A percentile compares a stretch with the other conserved stretches of the same genome.
These are phyloP conservation scores for Dendrocincla fuliginosa DNA, from an alignment of 2,797 vertebrate genomes.

Conservation along the genomic window DNA sequence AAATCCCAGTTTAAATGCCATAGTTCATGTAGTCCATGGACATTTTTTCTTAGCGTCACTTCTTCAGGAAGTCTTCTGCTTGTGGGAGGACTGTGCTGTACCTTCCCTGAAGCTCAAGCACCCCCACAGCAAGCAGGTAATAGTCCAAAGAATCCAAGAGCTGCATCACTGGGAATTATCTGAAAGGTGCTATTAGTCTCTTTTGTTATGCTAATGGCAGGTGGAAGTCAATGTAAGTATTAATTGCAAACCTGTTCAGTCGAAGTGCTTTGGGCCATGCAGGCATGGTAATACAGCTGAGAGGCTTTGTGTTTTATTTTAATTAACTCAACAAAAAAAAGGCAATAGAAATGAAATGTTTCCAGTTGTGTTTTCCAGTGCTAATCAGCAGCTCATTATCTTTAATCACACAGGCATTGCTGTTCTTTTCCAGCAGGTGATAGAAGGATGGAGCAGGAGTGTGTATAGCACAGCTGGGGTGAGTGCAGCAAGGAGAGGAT, in stretches of 20 bases:
- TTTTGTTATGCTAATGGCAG: conserved; percentile 35
- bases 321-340: conserved; percentile 55
- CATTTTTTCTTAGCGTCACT: neutral
- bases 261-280: neutral
- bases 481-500: neutral
- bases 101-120: neutral
- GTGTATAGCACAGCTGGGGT: neutral
- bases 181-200: conserved; percentile 25
- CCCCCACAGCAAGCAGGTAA: neutral
- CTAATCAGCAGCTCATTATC: conserved; percentile 66
- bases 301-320: conserved; percentile 26
- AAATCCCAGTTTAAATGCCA: neutral
- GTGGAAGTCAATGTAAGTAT: conserved; percentile 29
- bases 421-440: neutral
- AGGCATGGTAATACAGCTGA: neutral
- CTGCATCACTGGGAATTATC: neutral
- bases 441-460: neutral
- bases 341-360: conserved; percentile 61
- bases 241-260: conserved; percentile 43
- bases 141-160: neutral
- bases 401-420: neutral
- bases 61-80: neutral
- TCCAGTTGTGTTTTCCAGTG: conserved; percentile 36
- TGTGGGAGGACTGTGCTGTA: neutral
- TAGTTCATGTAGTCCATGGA: neutral